Evolutionary conservation across 1,140 invertebrate genomes (phyloP).

Genomic region (Drosophila burlai): DNA sequence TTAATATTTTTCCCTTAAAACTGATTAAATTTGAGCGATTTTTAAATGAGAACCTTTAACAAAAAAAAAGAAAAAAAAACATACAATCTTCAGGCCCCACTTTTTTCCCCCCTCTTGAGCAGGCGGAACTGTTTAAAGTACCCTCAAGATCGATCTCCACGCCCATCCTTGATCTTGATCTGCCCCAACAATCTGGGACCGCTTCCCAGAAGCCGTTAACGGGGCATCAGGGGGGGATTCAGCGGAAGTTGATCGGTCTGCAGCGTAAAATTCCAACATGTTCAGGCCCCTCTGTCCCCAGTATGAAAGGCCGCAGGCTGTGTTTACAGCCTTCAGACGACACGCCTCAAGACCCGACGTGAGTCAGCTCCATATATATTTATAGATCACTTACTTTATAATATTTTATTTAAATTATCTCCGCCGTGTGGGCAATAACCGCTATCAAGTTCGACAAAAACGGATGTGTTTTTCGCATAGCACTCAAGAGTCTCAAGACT

Average conservation of each 20-base stretch:
- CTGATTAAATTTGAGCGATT: too few relatives aligned
- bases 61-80: neutral
- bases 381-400: conserved; percentile 60
- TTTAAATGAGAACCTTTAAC: neutral
- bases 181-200: conserved; percentile 14
- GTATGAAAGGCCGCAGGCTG: conserved; percentile 20
- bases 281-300: conserved; percentile 30
- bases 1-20: neutral
- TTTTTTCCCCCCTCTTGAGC: neutral
- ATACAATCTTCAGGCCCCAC: neutral
- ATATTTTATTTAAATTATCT: conserved; percentile 52
- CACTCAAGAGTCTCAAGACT: conserved; percentile 35
- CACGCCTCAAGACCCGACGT: conserved; percentile 56
- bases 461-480: conserved; percentile 53
- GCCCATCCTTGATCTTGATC: conserved; percentile 14
- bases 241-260: conserved; percentile 19
- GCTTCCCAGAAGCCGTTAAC: conserved; percentile 20
- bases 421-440: conserved; percentile 64
- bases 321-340: conserved; percentile 43
- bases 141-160: conserved; percentile 8
- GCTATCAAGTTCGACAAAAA: conserved; percentile 64
- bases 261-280: conserved; percentile 36
- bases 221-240: neutral
- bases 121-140: conserved; percentile 8
- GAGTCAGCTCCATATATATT: conserved; percentile 68